These are phyloP conservation scores for Nymphalis io DNA, from an alignment of 1,140 invertebrate genomes.

Conservation along the genomic window DNA sequence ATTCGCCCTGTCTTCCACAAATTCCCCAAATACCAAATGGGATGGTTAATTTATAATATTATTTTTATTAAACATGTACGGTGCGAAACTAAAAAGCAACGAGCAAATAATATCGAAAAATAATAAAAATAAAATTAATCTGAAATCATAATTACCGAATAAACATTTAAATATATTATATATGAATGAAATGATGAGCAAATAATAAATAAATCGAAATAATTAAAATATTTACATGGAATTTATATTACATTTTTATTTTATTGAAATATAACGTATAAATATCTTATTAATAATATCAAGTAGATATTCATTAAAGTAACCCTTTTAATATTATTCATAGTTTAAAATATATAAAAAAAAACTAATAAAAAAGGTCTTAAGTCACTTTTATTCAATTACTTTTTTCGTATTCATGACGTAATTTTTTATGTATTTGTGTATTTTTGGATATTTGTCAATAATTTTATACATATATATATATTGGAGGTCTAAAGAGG, in stretches of 20 bases:
- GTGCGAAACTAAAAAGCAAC: constrained; percentile 58
- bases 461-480: neutral
- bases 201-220: constrained; percentile 62
- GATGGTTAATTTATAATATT: neutral
- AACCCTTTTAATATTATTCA: neutral
- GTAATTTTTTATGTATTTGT: no score
- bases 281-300: neutral
- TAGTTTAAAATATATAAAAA: no score
- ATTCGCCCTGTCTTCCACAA: no score
- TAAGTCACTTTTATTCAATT: no score
- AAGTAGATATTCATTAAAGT: neutral
- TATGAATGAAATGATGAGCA: constrained; percentile 62
- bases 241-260: constrained; percentile 6
- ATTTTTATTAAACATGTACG: constrained; percentile 4
- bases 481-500: neutral
- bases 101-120: constrained; percentile 56
- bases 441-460: no score
- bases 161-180: constrained; percentile 30
- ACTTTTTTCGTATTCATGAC: no score
- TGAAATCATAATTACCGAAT: constrained; percentile 37
- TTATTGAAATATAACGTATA: neutral
- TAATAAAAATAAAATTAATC: constrained; percentile 45
- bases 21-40: no score
- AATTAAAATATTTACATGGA: constrained; percentile 37
- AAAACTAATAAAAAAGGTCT: no score